Conservation (phyloP, 2,797 vertebrate genomes). For the Arremon brunneinucha region DNA sequence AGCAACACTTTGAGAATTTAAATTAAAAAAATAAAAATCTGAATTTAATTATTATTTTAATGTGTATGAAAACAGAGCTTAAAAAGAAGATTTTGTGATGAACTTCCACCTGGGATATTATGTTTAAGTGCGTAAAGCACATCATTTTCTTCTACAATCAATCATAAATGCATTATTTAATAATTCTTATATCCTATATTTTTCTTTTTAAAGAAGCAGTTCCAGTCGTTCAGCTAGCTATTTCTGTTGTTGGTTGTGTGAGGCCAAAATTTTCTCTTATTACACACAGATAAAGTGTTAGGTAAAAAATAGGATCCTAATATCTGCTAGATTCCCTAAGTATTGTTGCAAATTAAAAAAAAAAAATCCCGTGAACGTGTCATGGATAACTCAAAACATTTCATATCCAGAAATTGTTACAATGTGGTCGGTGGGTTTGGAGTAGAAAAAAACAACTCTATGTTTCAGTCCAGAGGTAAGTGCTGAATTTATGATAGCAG, state of each 20-base stretch:
- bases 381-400: not conserved
- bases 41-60: not conserved
- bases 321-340: not conserved
- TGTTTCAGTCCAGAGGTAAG: not conserved
- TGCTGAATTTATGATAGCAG: not conserved
- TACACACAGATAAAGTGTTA: not conserved
- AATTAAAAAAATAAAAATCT: not conserved
- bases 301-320: not conserved
- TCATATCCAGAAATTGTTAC: not conserved
- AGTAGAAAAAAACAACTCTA: not conserved
- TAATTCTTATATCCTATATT: not conserved
- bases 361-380: not conserved
- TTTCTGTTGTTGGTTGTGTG: not conserved
- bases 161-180: not conserved
- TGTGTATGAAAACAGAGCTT: not conserved
- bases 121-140: not conserved
- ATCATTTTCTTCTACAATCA: not conserved
- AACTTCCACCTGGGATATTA: not conserved
- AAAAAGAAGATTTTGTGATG: not conserved
- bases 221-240: not conserved
- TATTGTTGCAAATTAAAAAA: not conserved
- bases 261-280: not conserved
- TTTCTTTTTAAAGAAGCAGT: not conserved
- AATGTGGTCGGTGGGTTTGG: fast-evolving
- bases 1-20: not conserved